phyloP scores from a whole-genome alignment of 2,888 invertebrate species.

The Endotricha flammealis region DNA sequence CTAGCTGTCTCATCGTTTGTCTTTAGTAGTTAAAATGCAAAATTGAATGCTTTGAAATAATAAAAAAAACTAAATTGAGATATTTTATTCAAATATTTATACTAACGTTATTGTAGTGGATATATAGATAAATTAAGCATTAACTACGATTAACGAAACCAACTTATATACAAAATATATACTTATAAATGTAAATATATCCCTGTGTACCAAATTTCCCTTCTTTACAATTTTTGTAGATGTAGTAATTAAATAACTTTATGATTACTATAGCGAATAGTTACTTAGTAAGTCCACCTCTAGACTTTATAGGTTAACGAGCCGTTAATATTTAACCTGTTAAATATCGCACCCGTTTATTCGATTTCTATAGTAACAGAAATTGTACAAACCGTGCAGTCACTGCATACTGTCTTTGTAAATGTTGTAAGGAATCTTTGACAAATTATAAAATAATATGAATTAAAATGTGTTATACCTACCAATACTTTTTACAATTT shows the following conservation, averaged over 20 bases:
- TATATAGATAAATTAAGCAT: slow-evolving; percentile 40
- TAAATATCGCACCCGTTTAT: not conserved
- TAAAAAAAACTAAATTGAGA: slow-evolving; percentile 50
- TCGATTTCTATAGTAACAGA: slow-evolving; percentile 12
- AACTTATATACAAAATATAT: slow-evolving; percentile 73
- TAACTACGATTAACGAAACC: slow-evolving; percentile 50
- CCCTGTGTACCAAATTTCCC: slow-evolving; percentile 73
- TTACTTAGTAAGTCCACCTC: slow-evolving; percentile 11
- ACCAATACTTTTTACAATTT: too few species aligned
- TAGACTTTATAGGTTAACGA: slow-evolving; percentile 10
- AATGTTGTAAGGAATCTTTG: too few species aligned
- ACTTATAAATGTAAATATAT: slow-evolving; percentile 67
- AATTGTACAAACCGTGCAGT: not conserved
- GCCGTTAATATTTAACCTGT: not conserved
- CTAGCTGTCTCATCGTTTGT: slow-evolving; percentile 45
- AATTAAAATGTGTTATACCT: too few species aligned
- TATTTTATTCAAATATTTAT: slow-evolving; percentile 75
- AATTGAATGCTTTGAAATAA: slow-evolving; percentile 51
- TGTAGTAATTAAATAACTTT: slow-evolving; percentile 38
- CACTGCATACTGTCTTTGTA: too few species aligned
- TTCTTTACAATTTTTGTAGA: slow-evolving; percentile 76
- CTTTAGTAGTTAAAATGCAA: slow-evolving; percentile 46
- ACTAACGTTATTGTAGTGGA: slow-evolving; percentile 65
- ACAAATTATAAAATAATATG: too few species aligned
- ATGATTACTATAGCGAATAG: slow-evolving; percentile 21